These are phyloP conservation scores for Mimachlamys varia DNA, from an alignment of 2,888 invertebrate species.

Conservation along the genomic window DNA sequence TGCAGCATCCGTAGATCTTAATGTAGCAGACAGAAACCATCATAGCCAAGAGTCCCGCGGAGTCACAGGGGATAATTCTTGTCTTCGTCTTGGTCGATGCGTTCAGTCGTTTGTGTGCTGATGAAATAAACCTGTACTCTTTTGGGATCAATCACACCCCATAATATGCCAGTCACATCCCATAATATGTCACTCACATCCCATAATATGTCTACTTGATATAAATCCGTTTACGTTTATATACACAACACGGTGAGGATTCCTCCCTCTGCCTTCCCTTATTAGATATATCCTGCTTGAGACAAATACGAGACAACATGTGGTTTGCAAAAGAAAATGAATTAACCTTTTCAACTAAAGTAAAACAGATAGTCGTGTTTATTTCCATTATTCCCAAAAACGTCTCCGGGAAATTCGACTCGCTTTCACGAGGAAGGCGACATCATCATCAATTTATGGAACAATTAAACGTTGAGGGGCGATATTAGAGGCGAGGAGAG, in stretches of 20 bases:
- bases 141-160: conserved; percentile 34
- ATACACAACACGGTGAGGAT: conserved; percentile 16
- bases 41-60: background rate
- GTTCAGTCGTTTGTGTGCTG: conserved; percentile 33
- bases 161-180: conserved; percentile 36
- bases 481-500: background rate
- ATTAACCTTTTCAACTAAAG: conserved; percentile 33
- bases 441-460: conserved; percentile 33
- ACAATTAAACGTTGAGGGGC: background rate
- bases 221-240: conserved; percentile 33
- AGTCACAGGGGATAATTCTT: background rate
- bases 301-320: conserved; percentile 36
- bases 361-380: conserved; percentile 36
- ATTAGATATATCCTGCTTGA: conserved; percentile 21
- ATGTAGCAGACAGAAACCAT: conserved; percentile 22
- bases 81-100: conserved; percentile 25
- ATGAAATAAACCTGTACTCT: conserved; percentile 36
- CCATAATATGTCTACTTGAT: conserved; percentile 36
- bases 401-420: conserved; percentile 32
- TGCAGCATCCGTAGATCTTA: conserved; percentile 20
- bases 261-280: background rate
- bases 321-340: conserved; percentile 34
- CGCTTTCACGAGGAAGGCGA: conserved; percentile 3
- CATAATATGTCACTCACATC: conserved; percentile 31
- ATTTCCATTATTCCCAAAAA: conserved; percentile 23